These are phyloP conservation scores for Amyelois transitella DNA, from an alignment of 1,140 invertebrate genomes.

Conservation along the genomic window DNA sequence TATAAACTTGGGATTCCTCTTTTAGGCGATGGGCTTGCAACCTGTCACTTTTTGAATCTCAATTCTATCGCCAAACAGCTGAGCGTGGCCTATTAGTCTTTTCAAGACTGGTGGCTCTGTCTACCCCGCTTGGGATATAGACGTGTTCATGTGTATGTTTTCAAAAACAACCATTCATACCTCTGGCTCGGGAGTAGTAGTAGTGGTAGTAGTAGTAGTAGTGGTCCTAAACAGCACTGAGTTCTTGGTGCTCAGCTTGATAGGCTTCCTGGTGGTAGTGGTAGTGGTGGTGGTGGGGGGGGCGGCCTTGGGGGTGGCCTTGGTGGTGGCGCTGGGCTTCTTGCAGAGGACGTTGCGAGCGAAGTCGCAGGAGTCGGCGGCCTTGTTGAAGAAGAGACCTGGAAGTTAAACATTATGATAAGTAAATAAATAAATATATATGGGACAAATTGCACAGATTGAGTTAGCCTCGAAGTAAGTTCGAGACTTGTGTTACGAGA, in stretches of 20 bases:
- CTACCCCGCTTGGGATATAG: too few species aligned
- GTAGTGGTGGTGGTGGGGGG: slow-evolving; percentile 67
- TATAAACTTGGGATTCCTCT: too few species aligned
- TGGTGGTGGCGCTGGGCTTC: slow-evolving; percentile 67
- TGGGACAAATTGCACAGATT: too few species aligned
- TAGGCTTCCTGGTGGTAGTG: slow-evolving; percentile 62
- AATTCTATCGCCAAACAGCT: too few species aligned
- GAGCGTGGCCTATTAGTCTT: too few species aligned
- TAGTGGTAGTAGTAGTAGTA: slow-evolving; percentile 70
- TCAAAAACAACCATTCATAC: too few species aligned
- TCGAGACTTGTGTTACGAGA: too few species aligned
- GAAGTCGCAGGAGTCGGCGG: slow-evolving; percentile 94
- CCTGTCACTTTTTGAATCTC: too few species aligned
- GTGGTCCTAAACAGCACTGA: slow-evolving; percentile 64
- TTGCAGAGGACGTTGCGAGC: slow-evolving; percentile 89
- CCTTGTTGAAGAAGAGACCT: slow-evolving; percentile 93
- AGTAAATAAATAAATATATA: neutral
- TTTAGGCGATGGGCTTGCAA: too few species aligned
- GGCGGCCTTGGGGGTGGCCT: slow-evolving; percentile 63
- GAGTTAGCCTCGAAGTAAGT: too few species aligned
- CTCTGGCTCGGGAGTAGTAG: slow-evolving; percentile 57
- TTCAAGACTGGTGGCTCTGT: too few species aligned
- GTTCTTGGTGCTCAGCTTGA: slow-evolving; percentile 54
- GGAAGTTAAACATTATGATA: slow-evolving; percentile 16
- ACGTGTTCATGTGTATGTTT: too few species aligned